These are phyloP conservation scores for Cinara cedri DNA, from an alignment of 2,888 invertebrate species.

Conservation along the genomic window DNA sequence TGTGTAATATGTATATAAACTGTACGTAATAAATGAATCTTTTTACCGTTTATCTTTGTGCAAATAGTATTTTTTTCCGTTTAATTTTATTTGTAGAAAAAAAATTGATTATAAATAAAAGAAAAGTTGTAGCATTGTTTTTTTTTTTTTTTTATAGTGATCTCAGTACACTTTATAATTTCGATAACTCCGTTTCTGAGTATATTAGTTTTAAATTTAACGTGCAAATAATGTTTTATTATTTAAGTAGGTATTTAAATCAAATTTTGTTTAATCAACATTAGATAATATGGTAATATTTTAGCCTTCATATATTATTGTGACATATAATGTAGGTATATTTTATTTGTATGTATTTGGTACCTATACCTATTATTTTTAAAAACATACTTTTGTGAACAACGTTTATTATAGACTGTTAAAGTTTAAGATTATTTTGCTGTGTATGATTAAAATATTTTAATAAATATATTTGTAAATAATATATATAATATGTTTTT, in stretches of 20 bases:
- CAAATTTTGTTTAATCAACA: not conserved
- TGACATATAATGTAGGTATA: not conserved
- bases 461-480: too few species aligned
- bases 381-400: constrained; percentile 11
- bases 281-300: not conserved
- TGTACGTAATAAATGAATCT: too few species aligned
- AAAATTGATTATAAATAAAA: not conserved
- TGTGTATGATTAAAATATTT: constrained; percentile 45
- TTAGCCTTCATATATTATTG: not conserved
- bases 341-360: constrained; percentile 9
- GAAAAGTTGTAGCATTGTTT: not conserved
- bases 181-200: not conserved
- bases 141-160: constrained; percentile 37
- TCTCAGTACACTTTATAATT: constrained; percentile 38
- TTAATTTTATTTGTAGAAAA: not conserved
- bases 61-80: not conserved
- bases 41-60: not conserved
- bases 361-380: constrained; percentile 3
- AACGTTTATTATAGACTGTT: constrained; percentile 49
- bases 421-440: constrained; percentile 47
- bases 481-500: constrained; percentile 22
- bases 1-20: constrained; percentile 2
- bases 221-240: not conserved
- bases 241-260: constrained; percentile 13
- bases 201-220: not conserved